Evolutionary conservation across 2,797 vertebrate species (phyloP).

Genomic region (Vultur gryphus): DNA sequence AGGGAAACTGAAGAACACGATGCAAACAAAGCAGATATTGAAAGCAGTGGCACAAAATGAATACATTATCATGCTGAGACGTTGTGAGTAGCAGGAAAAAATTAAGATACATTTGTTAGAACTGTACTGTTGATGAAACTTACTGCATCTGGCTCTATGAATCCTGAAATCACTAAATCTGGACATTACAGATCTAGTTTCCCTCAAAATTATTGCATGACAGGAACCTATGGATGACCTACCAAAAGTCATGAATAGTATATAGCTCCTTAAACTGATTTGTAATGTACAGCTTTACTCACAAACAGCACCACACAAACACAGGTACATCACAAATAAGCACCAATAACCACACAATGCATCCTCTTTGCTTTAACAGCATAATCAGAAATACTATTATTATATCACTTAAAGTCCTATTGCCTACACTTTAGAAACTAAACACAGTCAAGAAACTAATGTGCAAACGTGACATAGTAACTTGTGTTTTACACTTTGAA

Average conservation of each 20-base stretch:
- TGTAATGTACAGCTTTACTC: slow-evolving; percentile 48
- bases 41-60: background rate
- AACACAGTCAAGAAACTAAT: slow-evolving; percentile 9
- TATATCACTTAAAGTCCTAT: slow-evolving; percentile 23
- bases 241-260: background rate
- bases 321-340: slow-evolving; percentile 49
- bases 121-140: background rate
- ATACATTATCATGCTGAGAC: background rate
- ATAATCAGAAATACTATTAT: slow-evolving; percentile 26
- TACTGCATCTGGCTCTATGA: background rate
- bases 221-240: slow-evolving; percentile 10
- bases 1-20: background rate
- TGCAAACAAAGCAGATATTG: background rate
- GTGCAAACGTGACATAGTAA: background rate
- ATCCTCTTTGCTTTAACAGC: slow-evolving; percentile 37
- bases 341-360: slow-evolving; percentile 33
- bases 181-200: background rate
- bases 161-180: slow-evolving; percentile 7
- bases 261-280: slow-evolving; percentile 26
- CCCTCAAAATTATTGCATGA: background rate
- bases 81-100: background rate
- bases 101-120: background rate
- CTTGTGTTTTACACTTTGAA: background rate
- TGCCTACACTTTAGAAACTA: slow-evolving; percentile 33
- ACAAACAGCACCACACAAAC: slow-evolving; percentile 29